Evolutionary conservation across 1,140 invertebrate species (phyloP).

Genomic region (Homalodisca vitripennis): DNA sequence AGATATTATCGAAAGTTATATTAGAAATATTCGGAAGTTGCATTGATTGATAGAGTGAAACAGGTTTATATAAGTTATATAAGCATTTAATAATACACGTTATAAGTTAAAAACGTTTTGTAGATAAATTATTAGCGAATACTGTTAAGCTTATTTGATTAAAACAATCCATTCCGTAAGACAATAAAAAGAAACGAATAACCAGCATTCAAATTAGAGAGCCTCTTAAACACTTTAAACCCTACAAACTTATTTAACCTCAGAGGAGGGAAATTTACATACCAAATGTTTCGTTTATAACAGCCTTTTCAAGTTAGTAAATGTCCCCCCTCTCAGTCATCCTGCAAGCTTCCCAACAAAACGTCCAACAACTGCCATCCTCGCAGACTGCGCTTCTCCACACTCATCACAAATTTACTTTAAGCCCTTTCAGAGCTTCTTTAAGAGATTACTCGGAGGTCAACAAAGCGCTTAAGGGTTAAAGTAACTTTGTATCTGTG

Average conservation of each 20-base stretch:
- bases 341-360: background rate
- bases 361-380: background rate
- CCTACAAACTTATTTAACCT: background rate
- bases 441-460: constrained; percentile 3
- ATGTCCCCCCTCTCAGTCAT: background rate
- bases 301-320: constrained; percentile 2
- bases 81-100: too few relatives aligned
- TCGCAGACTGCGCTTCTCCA: too few relatives aligned
- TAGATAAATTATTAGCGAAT: too few relatives aligned
- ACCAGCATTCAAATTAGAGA: background rate
- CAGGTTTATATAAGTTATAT: too few relatives aligned
- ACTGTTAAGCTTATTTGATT: too few relatives aligned
- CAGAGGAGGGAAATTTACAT: background rate
- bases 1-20: too few relatives aligned
- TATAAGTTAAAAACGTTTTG: too few relatives aligned
- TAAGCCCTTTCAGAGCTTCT: constrained; percentile 13
- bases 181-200: background rate
- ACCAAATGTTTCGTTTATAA: constrained; percentile 8
- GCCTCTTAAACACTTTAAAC: background rate
- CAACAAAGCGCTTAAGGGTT: constrained; percentile 7
- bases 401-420: constrained; percentile 5
- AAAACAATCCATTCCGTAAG: too few relatives aligned
- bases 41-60: too few relatives aligned
- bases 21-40: too few relatives aligned
- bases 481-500: background rate